These are phyloP conservation scores for Griposia aprilina DNA, from an alignment of 2,888 invertebrate genomes.

Conservation along the genomic window DNA sequence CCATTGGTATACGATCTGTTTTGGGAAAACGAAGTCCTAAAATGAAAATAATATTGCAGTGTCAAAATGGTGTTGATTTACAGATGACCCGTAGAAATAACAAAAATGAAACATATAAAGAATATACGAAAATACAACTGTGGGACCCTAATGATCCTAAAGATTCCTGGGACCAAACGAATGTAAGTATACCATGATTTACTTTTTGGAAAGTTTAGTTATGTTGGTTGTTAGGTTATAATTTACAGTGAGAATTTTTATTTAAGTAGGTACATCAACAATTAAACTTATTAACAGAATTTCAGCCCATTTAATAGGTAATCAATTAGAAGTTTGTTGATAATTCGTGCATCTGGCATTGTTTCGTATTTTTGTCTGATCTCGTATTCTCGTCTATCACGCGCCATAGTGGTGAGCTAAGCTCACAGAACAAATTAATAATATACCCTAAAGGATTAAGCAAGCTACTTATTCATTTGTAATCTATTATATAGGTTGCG, in stretches of 20 bases:
- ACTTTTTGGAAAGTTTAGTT: neutral
- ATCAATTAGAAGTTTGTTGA: neutral
- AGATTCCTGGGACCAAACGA: slow-evolving; percentile 60
- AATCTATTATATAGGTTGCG: slow-evolving; percentile 15
- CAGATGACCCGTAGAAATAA: slow-evolving; percentile 83
- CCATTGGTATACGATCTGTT: slow-evolving; percentile 18
- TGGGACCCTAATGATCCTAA: slow-evolving; percentile 70
- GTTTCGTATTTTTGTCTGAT: neutral
- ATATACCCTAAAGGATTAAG: no score
- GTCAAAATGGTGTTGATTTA: slow-evolving; percentile 67
- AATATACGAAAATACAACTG: slow-evolving; percentile 78
- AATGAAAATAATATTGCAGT: slow-evolving; percentile 59
- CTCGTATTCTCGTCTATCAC: slow-evolving; percentile 14
- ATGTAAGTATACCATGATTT: slow-evolving; percentile 68
- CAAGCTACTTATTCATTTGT: neutral
- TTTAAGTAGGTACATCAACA: no score
- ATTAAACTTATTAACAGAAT: no score
- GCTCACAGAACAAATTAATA: no score
- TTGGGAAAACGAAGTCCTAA: slow-evolving; percentile 23
- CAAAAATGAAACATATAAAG: slow-evolving; percentile 74
- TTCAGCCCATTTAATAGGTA: no score
- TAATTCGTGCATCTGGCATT: slow-evolving; percentile 1
- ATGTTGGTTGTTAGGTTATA: slow-evolving; percentile 26
- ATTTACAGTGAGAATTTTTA: neutral
- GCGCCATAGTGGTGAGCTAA: slow-evolving; percentile 22